Percentiles rank a stretch among this genome's conserved stretches.
These are phyloP conservation scores for Medauroidea extradentata DNA, from an alignment of 1,140 invertebrate species.

Conservation along the genomic window DNA sequence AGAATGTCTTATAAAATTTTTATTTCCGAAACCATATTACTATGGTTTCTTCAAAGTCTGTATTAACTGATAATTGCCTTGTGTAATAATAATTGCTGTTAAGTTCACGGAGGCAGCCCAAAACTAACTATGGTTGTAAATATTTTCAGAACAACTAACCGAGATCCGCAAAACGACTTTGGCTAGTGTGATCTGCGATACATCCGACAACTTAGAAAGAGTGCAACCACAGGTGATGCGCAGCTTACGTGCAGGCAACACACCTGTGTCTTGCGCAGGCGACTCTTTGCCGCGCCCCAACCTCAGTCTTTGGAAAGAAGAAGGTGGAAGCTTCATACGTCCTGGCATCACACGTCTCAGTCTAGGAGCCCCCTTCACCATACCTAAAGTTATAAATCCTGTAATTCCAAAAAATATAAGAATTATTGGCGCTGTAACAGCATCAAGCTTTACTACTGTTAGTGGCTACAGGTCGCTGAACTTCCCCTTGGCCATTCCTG, in stretches of 20 bases:
- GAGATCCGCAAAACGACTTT: conserved; percentile 82
- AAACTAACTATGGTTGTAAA: too few species aligned
- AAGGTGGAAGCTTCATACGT: background rate
- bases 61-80: too few species aligned
- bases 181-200: conserved; percentile 85
- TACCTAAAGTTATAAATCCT: background rate
- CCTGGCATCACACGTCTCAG: background rate
- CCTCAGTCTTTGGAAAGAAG: conserved; percentile 57
- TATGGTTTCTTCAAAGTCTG: too few species aligned
- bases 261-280: conserved; percentile 53
- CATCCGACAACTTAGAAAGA: conserved; percentile 65
- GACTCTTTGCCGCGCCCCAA: conserved; percentile 50
- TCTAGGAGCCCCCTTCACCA: background rate
- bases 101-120: too few species aligned
- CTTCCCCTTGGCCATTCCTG: too few species aligned
- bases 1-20: too few species aligned
- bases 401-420: background rate
- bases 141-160: conserved; percentile 66
- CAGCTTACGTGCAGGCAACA: conserved; percentile 52
- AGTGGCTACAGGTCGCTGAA: background rate
- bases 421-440: background rate
- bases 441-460: background rate
- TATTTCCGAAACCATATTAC: too few species aligned
- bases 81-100: too few species aligned
- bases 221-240: conserved; percentile 78